Percentiles rank a stretch among this genome's conserved stretches.
Evolutionary conservation across 2,113 vertebrate genomes (phyloP).

Genomic region (Cololabis saira): DNA sequence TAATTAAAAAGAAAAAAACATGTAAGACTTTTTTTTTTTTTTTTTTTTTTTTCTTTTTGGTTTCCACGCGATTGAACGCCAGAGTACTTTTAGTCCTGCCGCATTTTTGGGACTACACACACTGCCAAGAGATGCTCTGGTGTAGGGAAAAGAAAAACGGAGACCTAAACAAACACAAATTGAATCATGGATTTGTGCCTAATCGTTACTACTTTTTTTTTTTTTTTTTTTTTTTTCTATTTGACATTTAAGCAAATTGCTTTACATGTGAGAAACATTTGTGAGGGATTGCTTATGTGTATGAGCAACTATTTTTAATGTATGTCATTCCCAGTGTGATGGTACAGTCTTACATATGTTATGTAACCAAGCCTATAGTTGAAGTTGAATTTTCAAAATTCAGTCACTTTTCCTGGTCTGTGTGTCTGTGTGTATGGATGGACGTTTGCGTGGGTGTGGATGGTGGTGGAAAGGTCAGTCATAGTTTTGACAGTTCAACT

Average conservation of each 20-base stretch:
- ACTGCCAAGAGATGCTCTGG: conserved; percentile 80
- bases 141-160: conserved; percentile 47
- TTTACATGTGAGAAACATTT: conserved; percentile 83
- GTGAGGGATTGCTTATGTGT: conserved; percentile 84
- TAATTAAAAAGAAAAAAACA: conserved; percentile 48
- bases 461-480: conserved; percentile 37
- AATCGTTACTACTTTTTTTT: conserved; percentile 83
- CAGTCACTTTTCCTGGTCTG: conserved; percentile 55
- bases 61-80: conserved; percentile 77
- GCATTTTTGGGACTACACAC: conserved; percentile 77
- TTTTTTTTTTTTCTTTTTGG: conserved; percentile 37
- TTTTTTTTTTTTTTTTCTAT: conserved; percentile 85
- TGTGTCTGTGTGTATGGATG: conserved; percentile 7
- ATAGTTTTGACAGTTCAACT: conserved; percentile 62
- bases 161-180: conserved; percentile 77
- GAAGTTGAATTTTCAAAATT: conserved; percentile 74
- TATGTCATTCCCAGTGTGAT: conserved; percentile 86
- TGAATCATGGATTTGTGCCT: conserved; percentile 86
- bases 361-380: conserved; percentile 81
- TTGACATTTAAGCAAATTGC: conserved; percentile 85
- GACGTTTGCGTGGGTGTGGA: conserved; percentile 31
- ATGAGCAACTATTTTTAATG: conserved; percentile 82
- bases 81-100: conserved; percentile 73
- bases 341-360: conserved; percentile 87
- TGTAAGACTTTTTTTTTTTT: conserved; percentile 59